Conservation (phyloP, 2,888 invertebrate genomes). For the Axea sp. region DNA sequence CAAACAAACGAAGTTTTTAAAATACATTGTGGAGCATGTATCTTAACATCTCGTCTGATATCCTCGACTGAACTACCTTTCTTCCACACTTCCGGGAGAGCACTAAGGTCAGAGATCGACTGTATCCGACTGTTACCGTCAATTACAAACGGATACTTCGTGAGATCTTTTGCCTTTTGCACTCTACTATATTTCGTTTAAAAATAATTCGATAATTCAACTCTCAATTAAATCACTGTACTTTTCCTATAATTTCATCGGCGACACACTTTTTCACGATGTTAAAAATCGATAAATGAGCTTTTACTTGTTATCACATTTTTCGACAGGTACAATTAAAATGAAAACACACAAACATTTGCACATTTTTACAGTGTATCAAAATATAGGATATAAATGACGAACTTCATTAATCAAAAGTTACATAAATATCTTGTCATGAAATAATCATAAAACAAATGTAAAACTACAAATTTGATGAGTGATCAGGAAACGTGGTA, state of each 20-base stretch:
- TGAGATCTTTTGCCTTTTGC: slow-evolving; percentile 54
- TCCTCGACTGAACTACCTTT: slow-evolving; percentile 55
- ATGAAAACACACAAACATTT: too few species aligned
- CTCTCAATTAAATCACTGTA: neutral
- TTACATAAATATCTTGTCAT: slow-evolving; percentile 3
- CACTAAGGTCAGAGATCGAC: slow-evolving; percentile 60
- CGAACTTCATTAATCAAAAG: slow-evolving; percentile 2
- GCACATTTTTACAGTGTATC: too few species aligned
- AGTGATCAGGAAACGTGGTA: slow-evolving; percentile 15
- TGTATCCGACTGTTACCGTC: slow-evolving; percentile 63
- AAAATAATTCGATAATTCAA: slow-evolving; percentile 29
- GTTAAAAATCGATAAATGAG: too few species aligned
- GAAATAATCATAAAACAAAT: slow-evolving; percentile 3
- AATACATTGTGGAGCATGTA: slow-evolving; percentile 46
- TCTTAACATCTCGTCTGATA: slow-evolving; percentile 56
- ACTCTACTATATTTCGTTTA: slow-evolving; percentile 21
- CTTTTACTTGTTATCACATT: too few species aligned
- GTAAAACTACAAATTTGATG: slow-evolving; percentile 13
- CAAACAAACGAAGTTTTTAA: too few species aligned
- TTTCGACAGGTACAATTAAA: too few species aligned
- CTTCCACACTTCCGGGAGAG: slow-evolving; percentile 61
- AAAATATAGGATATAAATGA: too few species aligned
- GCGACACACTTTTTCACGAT: too few species aligned
- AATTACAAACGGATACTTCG: slow-evolving; percentile 62
- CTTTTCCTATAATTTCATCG: neutral